Evolutionary conservation across 2,113 vertebrate genomes (phyloP), one percentile per base, ranked within the genome.

Genomic region (Meleagris gallopavo): DNA sequence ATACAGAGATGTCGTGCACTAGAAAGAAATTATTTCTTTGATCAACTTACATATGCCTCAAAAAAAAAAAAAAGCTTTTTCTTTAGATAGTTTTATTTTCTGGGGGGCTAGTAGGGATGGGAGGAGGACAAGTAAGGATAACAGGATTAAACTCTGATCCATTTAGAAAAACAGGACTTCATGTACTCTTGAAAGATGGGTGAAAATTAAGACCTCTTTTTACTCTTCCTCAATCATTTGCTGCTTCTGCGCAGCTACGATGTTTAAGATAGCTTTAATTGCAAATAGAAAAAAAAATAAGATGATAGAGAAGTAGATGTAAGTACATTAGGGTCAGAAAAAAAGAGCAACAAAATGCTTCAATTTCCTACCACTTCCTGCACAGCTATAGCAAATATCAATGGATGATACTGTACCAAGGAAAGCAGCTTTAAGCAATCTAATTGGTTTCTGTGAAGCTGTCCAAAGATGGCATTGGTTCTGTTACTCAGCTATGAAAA

Each of bases 361-460:
- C 73, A 50, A 66, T 88, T 94, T 94, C 88, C 77, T 76, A 61
- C 86, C 77, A 80, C 88, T 89, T 96, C 89, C 88, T 94, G 70
- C 36, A 61, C 20, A 86, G 65, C 60, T 0, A 6, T 73, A 92
- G 76, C 73, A 4, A 48, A 94, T 85, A 62, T 22, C 69, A 91
- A 66, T 86, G 21, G 0, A 96, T 89, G 85, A 75, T 65, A 73
- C 0, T n/a, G 73, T 62, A 90, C 81, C 87, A 88, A 93, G 74
- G 67, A 74, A 66, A 67, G 2, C 60, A 89, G 41, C 84, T 86
- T 38, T 52, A 83, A 75, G 43, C 81, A 95, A 60, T 36, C 57
- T 67, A 48, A 27, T 48, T 60, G 75, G 36, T 78, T 96, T 83
- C 43, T 83, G 76, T 95, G 70, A 73, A 69, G 19, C 22, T 76